These are phyloP conservation scores for Mus minutoides DNA, from an alignment of 2,797 vertebrate genomes.

Conservation along the genomic window DNA sequence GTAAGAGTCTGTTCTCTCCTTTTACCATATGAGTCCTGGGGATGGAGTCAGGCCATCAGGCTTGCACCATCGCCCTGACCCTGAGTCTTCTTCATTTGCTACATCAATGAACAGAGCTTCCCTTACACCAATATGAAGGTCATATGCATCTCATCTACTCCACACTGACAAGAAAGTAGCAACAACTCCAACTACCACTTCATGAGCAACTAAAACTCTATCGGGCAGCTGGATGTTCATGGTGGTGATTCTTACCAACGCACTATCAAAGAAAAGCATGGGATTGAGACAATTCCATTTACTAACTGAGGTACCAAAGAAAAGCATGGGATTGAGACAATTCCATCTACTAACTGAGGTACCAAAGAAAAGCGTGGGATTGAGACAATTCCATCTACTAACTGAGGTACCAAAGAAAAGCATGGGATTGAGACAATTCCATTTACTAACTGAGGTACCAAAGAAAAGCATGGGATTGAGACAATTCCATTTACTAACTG, in stretches of 20 bases:
- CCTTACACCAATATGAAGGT: neutral
- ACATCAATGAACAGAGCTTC: neutral
- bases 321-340: constrained; percentile 1
- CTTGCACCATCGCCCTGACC: neutral
- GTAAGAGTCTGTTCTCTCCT: neutral
- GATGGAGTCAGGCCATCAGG: neutral
- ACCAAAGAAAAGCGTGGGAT: neutral
- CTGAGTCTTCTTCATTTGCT: neutral
- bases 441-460: constrained; percentile 2
- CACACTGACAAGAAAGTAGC: constrained; percentile 30
- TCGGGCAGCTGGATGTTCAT: neutral
- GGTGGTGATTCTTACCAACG: neutral
- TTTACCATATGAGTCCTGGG: neutral
- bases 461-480: neutral
- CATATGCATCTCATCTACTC: neutral
- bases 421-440: neutral
- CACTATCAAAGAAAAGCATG: neutral
- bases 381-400: constrained; percentile 1
- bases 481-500: constrained; percentile 5
- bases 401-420: constrained; percentile 7
- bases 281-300: neutral
- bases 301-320: neutral
- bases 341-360: neutral
- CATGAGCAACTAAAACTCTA: constrained; percentile 23
- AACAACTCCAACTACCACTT: neutral